These are phyloP conservation scores for Rhinopomastus cyanomelas DNA, from an alignment of 2,113 vertebrate genomes.

Conservation along the genomic window DNA sequence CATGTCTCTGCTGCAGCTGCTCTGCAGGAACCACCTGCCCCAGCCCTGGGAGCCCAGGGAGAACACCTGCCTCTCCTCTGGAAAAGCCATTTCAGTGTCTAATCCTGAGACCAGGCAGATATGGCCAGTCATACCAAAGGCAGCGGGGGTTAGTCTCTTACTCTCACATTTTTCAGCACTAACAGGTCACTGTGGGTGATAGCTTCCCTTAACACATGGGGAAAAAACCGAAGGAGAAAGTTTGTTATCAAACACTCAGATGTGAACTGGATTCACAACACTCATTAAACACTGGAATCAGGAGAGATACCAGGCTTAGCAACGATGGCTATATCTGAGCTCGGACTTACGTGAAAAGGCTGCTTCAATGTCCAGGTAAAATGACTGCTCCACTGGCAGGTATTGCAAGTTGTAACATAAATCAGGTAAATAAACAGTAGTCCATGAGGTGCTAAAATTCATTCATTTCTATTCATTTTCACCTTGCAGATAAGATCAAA, in stretches of 20 bases:
- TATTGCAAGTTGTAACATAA: neutral
- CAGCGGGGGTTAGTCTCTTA: neutral
- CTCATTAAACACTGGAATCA: neutral
- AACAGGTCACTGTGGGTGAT: fast-evolving
- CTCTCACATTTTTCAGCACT: neutral
- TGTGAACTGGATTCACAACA: neutral
- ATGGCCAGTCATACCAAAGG: neutral
- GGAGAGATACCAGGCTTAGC: neutral
- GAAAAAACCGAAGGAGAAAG: neutral
- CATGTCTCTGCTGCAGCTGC: fast-evolving
- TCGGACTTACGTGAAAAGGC: neutral
- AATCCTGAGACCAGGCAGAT: neutral
- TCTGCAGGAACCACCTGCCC: neutral
- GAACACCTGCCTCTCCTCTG: fast-evolving
- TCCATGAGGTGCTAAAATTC: neutral
- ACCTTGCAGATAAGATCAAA: constrained; percentile 26
- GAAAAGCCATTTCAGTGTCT: neutral
- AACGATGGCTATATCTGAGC: neutral
- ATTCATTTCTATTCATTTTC: constrained; percentile 7
- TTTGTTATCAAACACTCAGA: neutral
- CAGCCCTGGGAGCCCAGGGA: neutral
- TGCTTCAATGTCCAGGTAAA: neutral
- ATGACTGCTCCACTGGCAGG: neutral
- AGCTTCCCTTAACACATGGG: neutral
- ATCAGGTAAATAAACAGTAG: neutral